A percentile compares a stretch with the other conserved stretches of the same genome.
These are phyloP conservation scores for Rousettus madagascariensis DNA, from an alignment of 2,797 vertebrate species.

Conservation along the genomic window DNA sequence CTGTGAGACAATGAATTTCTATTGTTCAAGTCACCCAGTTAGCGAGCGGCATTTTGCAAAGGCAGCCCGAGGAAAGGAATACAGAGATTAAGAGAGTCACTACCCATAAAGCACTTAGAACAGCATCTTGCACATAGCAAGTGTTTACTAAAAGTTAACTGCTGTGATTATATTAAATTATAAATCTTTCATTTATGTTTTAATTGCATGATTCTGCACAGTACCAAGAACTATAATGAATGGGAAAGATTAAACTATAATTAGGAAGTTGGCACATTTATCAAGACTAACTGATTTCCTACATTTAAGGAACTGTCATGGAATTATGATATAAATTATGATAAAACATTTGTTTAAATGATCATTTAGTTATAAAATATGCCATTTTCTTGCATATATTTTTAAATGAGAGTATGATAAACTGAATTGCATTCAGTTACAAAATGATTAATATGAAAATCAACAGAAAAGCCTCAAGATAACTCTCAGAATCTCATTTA, in stretches of 20 bases:
- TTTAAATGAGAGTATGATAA: constrained; percentile 33
- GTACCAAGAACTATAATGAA: neutral
- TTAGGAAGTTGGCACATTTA: neutral
- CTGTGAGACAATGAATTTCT: neutral
- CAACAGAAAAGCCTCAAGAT: neutral
- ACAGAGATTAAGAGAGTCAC: neutral
- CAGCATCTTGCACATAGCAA: neutral
- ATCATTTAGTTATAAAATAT: neutral
- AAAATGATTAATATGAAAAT: neutral
- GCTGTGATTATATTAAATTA: neutral
- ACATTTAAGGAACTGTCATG: neutral
- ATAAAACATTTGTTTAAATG: neutral
- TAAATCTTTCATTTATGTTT: neutral
- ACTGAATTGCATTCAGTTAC: neutral
- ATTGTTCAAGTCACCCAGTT: neutral
- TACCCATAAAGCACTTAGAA: neutral
- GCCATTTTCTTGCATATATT: constrained; percentile 9
- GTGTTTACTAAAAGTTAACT: neutral
- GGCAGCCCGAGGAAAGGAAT: neutral
- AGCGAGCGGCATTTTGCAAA: rapidly evolving
- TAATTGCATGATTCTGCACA: neutral
- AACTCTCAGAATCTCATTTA: neutral
- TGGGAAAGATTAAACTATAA: neutral
- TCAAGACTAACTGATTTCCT: neutral
- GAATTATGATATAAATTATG: neutral